Percentiles rank a stretch among this genome's conserved stretches.
phyloP scores from a whole-genome alignment of 2,113 vertebrate genomes.

The Triplophysa rosa region DNA sequence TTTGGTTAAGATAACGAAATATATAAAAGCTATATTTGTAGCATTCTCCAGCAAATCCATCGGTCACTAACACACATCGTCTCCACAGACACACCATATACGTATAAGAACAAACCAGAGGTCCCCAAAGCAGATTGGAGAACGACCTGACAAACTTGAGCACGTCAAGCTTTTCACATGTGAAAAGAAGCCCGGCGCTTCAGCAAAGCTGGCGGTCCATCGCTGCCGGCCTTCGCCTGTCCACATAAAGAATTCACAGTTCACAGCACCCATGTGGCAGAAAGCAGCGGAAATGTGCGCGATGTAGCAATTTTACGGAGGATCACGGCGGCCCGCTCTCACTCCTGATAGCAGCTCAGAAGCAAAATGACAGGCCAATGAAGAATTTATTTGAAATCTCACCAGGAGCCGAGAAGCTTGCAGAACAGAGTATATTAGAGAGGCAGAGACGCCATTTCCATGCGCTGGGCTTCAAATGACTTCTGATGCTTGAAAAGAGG shows the following conservation, averaged over 20 bases:
- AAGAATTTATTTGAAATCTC: conserved; percentile 77
- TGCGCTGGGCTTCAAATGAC: conserved; percentile 6
- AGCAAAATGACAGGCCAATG: conserved; percentile 72
- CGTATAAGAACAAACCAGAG: too few species aligned
- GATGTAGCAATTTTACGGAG: conserved; percentile 68
- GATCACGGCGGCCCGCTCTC: conserved; percentile 49
- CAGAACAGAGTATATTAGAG: conserved; percentile 58
- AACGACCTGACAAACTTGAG: neutral
- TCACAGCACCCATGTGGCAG: conserved; percentile 62
- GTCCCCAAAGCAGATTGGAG: conserved; percentile 14
- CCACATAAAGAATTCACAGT: conserved; percentile 73
- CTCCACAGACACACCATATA: too few species aligned
- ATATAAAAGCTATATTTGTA: too few species aligned
- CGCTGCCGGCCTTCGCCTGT: conserved; percentile 67
- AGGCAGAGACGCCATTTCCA: conserved; percentile 45
- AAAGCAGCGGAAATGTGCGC: conserved; percentile 55
- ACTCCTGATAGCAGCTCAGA: conserved; percentile 70
- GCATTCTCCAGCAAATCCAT: too few species aligned
- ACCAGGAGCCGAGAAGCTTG: conserved; percentile 66
- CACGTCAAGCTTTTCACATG: neutral
- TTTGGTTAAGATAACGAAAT: too few species aligned
- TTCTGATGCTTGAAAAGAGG: conserved; percentile 13
- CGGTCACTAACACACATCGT: too few species aligned
- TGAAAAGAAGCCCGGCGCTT: conserved; percentile 26
- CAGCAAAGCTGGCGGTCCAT: conserved; percentile 62